phyloP scores from a whole-genome alignment of 1,140 invertebrate species.

The Doryteuthis pealeii region DNA sequence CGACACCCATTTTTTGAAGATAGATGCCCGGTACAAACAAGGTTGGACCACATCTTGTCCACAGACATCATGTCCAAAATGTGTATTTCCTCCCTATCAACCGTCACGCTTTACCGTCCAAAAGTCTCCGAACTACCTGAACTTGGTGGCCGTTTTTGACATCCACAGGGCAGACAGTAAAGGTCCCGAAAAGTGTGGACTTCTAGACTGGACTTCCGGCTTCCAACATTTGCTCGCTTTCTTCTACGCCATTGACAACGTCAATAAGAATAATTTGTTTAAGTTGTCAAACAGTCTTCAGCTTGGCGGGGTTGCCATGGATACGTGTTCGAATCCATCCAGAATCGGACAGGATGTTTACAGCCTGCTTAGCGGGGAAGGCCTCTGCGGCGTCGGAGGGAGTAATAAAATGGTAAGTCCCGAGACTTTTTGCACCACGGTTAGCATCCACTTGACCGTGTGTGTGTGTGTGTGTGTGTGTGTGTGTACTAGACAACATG shows the following conservation, averaged over 20 bases:
- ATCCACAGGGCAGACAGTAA: slow-evolving; percentile 39
- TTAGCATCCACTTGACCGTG: no score
- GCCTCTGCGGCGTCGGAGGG: slow-evolving; percentile 36
- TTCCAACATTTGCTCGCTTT: slow-evolving; percentile 54
- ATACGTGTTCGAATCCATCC: slow-evolving; percentile 43
- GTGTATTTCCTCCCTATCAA: slow-evolving; percentile 37
- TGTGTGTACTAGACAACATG: no score
- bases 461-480: no score
- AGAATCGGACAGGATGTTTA: slow-evolving; percentile 51
- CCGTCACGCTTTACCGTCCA: slow-evolving; percentile 50
- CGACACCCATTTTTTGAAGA: slow-evolving; percentile 52
- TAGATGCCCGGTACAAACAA: slow-evolving; percentile 43
- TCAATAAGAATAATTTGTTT: slow-evolving; percentile 39
- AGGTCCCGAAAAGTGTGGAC: slow-evolving; percentile 40
- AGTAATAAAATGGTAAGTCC: not conserved
- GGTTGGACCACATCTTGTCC: slow-evolving; percentile 35
- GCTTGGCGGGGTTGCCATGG: slow-evolving; percentile 49
- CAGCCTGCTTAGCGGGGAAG: slow-evolving; percentile 48
- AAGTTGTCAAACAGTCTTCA: slow-evolving; percentile 39
- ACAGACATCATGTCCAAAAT: slow-evolving; percentile 29
- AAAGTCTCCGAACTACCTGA: slow-evolving; percentile 39
- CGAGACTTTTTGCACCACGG: no score
- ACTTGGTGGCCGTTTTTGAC: slow-evolving; percentile 48
- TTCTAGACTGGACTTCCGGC: slow-evolving; percentile 37
- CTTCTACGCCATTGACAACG: slow-evolving; percentile 50